These are phyloP conservation scores for Rhabdornis inornatus DNA, from an alignment of 2,113 vertebrate species.

Conservation along the genomic window DNA sequence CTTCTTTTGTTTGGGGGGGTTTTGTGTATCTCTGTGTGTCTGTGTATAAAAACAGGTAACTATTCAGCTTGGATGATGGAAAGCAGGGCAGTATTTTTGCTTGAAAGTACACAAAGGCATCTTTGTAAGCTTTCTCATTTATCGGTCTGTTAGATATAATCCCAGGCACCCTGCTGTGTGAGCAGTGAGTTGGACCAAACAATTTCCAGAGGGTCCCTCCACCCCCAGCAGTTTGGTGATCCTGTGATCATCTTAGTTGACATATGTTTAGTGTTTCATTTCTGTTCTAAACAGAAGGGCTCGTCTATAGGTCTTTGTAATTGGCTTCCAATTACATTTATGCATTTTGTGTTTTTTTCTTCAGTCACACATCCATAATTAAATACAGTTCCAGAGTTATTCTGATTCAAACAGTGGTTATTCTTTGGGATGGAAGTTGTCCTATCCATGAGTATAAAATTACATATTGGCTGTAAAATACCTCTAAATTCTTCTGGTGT, in stretches of 20 bases:
- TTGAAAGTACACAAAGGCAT: neutral
- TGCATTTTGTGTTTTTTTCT: neutral
- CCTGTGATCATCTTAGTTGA: neutral
- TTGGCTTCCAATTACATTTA: neutral
- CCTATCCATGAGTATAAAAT: neutral
- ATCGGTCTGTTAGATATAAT: neutral
- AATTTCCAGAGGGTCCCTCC: neutral
- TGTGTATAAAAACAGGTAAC: neutral
- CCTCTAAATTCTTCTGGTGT: neutral
- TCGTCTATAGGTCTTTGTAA: neutral
- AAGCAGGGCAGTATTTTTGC: neutral
- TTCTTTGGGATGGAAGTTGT: neutral
- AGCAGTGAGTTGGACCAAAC: neutral
- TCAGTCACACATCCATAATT: neutral
- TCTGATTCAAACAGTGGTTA: neutral
- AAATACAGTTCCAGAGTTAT: neutral
- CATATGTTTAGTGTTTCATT: neutral
- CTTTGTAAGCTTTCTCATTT: neutral
- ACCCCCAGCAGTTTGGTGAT: fast-evolving
- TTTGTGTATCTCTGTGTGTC: neutral
- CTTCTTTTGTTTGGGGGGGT: neutral
- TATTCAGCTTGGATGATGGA: neutral
- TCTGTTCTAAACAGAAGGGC: neutral
- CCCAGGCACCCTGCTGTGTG: neutral
- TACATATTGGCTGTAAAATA: neutral